Conservation (phyloP, 2,888 invertebrate genomes). For the Cybosia mesomella region DNA sequence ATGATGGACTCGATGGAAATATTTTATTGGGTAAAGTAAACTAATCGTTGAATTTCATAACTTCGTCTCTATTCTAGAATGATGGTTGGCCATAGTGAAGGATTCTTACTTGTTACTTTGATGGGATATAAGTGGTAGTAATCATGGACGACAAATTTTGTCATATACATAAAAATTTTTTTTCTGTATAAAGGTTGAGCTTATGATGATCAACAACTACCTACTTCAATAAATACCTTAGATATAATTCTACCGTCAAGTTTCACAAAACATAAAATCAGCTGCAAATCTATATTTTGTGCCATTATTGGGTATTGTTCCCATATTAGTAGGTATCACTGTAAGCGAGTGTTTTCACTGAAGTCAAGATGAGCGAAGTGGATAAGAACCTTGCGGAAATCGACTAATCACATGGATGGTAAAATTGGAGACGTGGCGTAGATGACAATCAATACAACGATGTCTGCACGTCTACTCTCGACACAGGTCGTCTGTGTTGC, state of each 20-base stretch:
- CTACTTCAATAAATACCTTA: not conserved
- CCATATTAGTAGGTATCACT: not conserved
- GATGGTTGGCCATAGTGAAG: not conserved
- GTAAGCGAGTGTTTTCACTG: no score
- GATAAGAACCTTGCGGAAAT: not conserved
- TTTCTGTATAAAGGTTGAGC: not conserved
- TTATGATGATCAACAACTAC: not conserved
- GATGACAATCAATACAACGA: not conserved
- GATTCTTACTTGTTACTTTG: not conserved
- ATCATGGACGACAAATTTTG: not conserved
- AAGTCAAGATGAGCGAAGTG: not conserved
- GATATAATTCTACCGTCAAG: not conserved
- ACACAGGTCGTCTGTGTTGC: not conserved
- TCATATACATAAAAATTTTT: not conserved
- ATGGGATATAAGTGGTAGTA: not conserved
- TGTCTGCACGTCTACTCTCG: not conserved
- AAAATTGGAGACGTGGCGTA: not conserved
- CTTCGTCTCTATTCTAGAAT: not conserved
- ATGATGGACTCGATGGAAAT: not conserved
- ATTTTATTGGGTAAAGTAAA: not conserved
- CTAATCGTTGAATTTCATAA: constrained; percentile 10
- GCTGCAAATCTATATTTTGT: no score
- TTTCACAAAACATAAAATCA: not conserved
- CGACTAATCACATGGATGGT: not conserved
- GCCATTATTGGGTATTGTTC: not conserved